Base-by-base conservation (phyloP, 2,797 vertebrate genomes). In the Lacerta viridis region DNA sequence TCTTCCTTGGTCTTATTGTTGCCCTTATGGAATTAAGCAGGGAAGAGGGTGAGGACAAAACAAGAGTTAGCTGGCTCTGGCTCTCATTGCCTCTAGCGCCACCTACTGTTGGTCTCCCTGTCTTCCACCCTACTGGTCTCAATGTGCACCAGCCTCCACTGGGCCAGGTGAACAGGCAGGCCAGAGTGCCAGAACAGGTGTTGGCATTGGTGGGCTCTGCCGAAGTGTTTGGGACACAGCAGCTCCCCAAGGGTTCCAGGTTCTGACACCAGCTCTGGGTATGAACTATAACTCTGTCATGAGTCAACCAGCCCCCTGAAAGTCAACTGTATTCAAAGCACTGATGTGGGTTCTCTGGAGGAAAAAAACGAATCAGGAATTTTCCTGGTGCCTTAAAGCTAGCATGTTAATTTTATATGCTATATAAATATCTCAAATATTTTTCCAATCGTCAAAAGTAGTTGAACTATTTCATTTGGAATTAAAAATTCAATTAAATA, bases 381-480 rank as follows among this genome's bases (percentile, higher is more conserved):
- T 59, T 87, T 84, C 83, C 36, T 71, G 72, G 33, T n/a, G 20
- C 46, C 83, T 69, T 39, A 87, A 71, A 80, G 55, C 17, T 59
- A 41, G 25, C 25, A 41, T 61, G 77, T 80, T 87, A 84, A 55
- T 36, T 72, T 80, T 71, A 80, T 61, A 50, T 13, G 71, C 33
- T n/a, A 7, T 41, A 59, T 25, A 80, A 87, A 69, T 71, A 80
- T 72, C n/a, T 72, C 69, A 74, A n/a, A 33, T 64, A 74, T 10
- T 27, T 41, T 25, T 8, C 27, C 85, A 25, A n/a, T 29, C 7
- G 7, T 36, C 18, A 15, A 71, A 80, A 69, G 43, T 18, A 55
- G 33, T 39, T 86, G 64, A 59, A 74, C 71, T 50, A 33, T 72
- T 80, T 87, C 55, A 41, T 59, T 46, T 46, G 41, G 43, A 78